Evolutionary conservation across 2,797 vertebrate species (phyloP), one percentile per base, ranked within the genome.

Genomic region (Buceros bicornis): DNA sequence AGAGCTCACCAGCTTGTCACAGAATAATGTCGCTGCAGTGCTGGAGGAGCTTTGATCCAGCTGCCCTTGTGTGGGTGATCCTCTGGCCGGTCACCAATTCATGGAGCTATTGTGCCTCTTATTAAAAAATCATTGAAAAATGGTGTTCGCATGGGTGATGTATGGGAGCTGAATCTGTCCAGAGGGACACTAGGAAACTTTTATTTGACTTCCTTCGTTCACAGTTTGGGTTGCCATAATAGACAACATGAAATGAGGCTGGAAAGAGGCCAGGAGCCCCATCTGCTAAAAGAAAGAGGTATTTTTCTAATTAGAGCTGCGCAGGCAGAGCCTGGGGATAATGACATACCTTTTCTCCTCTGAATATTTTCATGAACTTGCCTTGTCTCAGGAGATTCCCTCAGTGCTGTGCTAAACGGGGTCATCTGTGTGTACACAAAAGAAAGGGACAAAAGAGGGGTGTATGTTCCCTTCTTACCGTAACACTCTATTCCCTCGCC

Each of bases 251-350:
- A 93, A 89, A 69, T 3, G 35, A 25, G 84, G 15, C 92, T 98
- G 97, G 98, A 98, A 94, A 84, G 69, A 88, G 60, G 94, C 97
- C 97, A 97, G 90, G 86, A 95, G 93, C 47, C 97, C 88, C 97
- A 98, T 97, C 97, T 98, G 97, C 85, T 71, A 43, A 57, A 76
- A 74, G 37, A 57, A 76, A 96, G 88, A 77, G 78, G 28, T 51
- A 58, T 97, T 90, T 95, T 95, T 93, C 95, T 97, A 97, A 98
- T 98, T 96, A 86, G 71, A 89, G 87, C 64, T 51, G 71, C 29
- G 62, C 79, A 20, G 10, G 58, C 91, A 96, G 91, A 73, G 92
- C 82, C 70, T 58, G 79, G 40, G 71, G 87, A 96, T 92, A 96
- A 92, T 57, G 91, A 78, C 85, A 81, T 91, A 97, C 94, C 93